These are phyloP conservation scores for Todiramphus saurophagus DNA, from an alignment of 2,113 vertebrate species.

Conservation along the genomic window DNA sequence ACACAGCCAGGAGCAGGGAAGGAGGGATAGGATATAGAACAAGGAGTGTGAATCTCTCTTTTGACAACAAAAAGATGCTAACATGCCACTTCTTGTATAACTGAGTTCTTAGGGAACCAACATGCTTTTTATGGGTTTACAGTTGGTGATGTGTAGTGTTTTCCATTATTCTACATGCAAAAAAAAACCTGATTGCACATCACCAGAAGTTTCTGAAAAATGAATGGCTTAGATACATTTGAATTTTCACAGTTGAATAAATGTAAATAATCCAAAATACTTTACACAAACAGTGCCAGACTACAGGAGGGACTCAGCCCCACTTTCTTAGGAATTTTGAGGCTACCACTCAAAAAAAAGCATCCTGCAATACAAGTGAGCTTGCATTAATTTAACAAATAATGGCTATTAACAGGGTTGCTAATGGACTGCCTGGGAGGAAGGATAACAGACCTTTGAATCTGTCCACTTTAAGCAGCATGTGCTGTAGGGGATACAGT, in stretches of 20 bases:
- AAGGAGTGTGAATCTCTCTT: not conserved
- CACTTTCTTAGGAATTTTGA: slow-evolving; percentile 14
- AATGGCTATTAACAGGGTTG: slow-evolving; percentile 55
- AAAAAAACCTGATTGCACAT: not conserved
- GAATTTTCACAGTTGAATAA: not conserved
- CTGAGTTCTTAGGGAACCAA: not conserved
- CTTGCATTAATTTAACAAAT: slow-evolving; percentile 60
- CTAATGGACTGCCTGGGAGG: slow-evolving; percentile 46
- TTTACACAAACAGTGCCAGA: not conserved
- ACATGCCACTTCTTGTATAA: not conserved
- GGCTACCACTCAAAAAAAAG: slow-evolving; percentile 43
- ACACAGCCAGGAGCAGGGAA: not conserved
- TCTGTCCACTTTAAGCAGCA: slow-evolving; percentile 54
- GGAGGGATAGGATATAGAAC: not conserved
- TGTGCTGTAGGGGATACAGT: slow-evolving; percentile 48
- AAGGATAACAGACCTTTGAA: slow-evolving; percentile 37
- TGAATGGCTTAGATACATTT: not conserved
- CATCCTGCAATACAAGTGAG: slow-evolving; percentile 14
- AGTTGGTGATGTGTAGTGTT: not conserved
- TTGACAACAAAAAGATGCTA: not conserved
- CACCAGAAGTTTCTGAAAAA: not conserved
- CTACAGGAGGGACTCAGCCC: slow-evolving; percentile 3
- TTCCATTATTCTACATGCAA: not conserved
- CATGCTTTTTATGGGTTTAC: not conserved
- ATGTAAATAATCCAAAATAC: not conserved